Percentiles rank a stretch among this genome's conserved stretches.
These are phyloP conservation scores for Nematopogon swammerdamellus DNA, from an alignment of 2,888 invertebrate species.

Conservation along the genomic window DNA sequence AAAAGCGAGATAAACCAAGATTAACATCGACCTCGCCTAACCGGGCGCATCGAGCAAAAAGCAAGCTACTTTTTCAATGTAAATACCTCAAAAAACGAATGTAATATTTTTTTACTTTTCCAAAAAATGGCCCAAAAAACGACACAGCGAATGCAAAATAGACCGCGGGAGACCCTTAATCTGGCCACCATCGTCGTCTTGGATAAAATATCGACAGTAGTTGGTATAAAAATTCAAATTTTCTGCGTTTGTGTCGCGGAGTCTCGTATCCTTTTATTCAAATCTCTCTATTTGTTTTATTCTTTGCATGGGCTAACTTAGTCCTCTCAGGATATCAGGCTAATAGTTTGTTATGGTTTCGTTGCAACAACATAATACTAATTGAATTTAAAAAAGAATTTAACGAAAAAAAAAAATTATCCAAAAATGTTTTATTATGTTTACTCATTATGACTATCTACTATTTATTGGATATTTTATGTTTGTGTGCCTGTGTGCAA, in stretches of 20 bases:
- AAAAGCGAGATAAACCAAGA: too few species aligned
- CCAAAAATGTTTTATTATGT: too few species aligned
- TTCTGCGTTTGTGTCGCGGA: background rate
- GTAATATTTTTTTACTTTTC: constrained; percentile 4
- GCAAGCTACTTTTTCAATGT: background rate
- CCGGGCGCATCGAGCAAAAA: background rate
- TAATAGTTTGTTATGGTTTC: too few species aligned
- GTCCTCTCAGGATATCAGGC: too few species aligned
- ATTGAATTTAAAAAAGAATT: too few species aligned
- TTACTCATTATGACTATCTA: too few species aligned
- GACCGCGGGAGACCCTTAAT: constrained; percentile 27
- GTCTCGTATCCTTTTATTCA: background rate
- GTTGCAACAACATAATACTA: too few species aligned
- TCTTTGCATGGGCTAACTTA: too few species aligned
- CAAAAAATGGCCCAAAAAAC: constrained; percentile 38
- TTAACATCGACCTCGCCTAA: background rate
- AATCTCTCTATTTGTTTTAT: background rate
- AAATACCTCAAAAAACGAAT: background rate
- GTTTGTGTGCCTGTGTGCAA: too few species aligned
- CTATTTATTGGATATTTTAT: too few species aligned
- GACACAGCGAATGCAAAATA: constrained; percentile 39
- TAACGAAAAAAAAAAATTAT: too few species aligned
- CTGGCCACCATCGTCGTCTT: constrained; percentile 27
- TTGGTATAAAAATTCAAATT: background rate
- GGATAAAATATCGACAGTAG: background rate